Evolutionary conservation across 1,140 invertebrate species (phyloP), one percentile per base, ranked within the genome.

Genomic region (Adelges cooleyi): DNA sequence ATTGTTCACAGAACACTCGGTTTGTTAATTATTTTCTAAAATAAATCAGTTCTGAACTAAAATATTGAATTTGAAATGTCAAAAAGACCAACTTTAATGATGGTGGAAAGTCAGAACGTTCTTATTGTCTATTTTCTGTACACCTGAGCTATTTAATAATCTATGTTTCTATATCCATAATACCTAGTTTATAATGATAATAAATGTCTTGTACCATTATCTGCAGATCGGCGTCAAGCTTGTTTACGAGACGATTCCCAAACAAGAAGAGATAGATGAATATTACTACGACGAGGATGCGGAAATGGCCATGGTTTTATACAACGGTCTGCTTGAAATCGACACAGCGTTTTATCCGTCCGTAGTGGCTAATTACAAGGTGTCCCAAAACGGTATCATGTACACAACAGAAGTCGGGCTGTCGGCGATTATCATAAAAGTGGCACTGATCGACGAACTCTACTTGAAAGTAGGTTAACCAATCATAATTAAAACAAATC

Each of bases 341-440:
- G 80, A 86, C 71, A 79, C 81, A 1, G 68, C 84, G 4, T 77
- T 82, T 65, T 84, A 83, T 72, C 80, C 82, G 1, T 81, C 84
- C 8, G 79, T 89, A 10, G 72, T 72, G 22, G 81, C 77, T 22
- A 70, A 74, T 4, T 62, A 83, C 6, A 80, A 83, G 67, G 75
- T 84, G 40, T 79, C 84, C 42, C 77, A 81, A 68, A 77, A 79
- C 36, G 77, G 77, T 9, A 73, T 77, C 22, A 65, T 69, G 5
- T 81, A 80, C 67, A 81, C 77, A 65, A 69, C 81, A 20, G 68
- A 77, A 15, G 56, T 62, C 78, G 75, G 36, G 71, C 72, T 59
- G 66, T 83, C 3, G 71, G 72, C 65, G 69, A 82, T 59, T 80
- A 80, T 2, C 72, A 74, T 59, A 80, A 82, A 38, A 72, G 71